phyloP scores from a whole-genome alignment of 1,140 invertebrate genomes.

The Stratiolaelaps scimitus region DNA sequence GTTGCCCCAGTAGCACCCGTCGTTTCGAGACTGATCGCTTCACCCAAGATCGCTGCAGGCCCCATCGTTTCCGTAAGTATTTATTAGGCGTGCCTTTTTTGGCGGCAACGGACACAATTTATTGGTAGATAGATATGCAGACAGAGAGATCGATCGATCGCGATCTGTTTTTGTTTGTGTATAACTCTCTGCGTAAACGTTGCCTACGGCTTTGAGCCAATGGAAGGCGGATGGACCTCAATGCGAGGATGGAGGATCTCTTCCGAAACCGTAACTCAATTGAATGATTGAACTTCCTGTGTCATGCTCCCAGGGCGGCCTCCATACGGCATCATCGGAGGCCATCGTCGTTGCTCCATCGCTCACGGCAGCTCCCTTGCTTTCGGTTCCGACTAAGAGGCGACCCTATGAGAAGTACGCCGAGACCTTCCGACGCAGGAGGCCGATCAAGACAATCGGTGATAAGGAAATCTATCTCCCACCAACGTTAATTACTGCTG shows the following conservation, averaged over 20 bases:
- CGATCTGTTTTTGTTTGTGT: too few relatives aligned
- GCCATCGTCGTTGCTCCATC: background rate
- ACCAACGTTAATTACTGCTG: background rate
- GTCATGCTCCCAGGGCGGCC: background rate
- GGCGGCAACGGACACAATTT: too few relatives aligned
- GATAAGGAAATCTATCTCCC: conserved; percentile 8
- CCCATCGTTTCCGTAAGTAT: conserved; percentile 15
- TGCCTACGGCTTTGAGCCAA: too few relatives aligned
- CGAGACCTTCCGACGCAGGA: background rate
- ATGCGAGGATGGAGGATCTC: background rate
- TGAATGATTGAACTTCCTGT: background rate
- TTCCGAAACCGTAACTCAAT: background rate
- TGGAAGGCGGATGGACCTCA: too few relatives aligned
- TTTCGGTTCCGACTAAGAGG: background rate
- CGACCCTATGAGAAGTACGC: conserved; percentile 20
- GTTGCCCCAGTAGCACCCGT: background rate
- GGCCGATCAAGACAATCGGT: conserved; percentile 26
- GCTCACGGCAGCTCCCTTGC: background rate
- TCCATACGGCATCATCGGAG: conserved; percentile 14
- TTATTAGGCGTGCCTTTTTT: background rate
- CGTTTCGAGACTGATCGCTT: background rate
- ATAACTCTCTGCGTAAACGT: too few relatives aligned
- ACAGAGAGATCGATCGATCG: too few relatives aligned
- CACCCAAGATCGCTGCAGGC: background rate
- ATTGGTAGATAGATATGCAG: too few relatives aligned